Conservation (phyloP, 2,888 invertebrate species). For the Orthosia cruda region DNA sequence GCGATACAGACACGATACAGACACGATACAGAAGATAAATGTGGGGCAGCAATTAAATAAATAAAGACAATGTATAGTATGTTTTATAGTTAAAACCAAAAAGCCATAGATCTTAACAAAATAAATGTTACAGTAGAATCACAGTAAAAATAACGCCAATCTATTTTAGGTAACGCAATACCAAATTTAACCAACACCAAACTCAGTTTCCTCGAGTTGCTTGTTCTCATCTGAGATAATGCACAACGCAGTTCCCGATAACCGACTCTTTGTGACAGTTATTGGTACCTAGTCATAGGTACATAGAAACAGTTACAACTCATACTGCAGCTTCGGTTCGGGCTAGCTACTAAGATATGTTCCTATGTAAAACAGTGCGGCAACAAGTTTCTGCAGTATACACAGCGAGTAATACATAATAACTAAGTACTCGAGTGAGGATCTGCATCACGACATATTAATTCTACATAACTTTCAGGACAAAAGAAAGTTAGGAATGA, state of each 20-base stretch:
- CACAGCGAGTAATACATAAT: slow-evolving; percentile 8
- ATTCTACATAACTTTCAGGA: slow-evolving; percentile 8
- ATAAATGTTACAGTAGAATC: not conserved
- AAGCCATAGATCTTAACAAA: not conserved
- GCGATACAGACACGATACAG: not conserved
- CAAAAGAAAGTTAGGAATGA: not conserved
- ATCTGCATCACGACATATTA: slow-evolving; percentile 5
- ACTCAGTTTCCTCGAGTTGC: not conserved
- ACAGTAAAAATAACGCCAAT: too few species aligned
- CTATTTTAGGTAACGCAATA: not conserved
- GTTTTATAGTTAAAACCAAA: too few species aligned
- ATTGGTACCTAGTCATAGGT: slow-evolving; percentile 16
- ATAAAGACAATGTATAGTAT: not conserved
- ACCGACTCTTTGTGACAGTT: slow-evolving; percentile 40
- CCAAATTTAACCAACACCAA: not conserved
- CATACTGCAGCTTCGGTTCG: slow-evolving; percentile 24
- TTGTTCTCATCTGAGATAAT: slow-evolving; percentile 24
- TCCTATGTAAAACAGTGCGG: slow-evolving; percentile 16
- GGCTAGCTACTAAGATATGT: not conserved
- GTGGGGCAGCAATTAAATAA: not conserved
- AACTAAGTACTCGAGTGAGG: slow-evolving; percentile 9
- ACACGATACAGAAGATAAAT: not conserved
- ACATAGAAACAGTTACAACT: slow-evolving; percentile 9
- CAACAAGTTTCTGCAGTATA: slow-evolving; percentile 48
- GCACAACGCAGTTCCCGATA: slow-evolving; percentile 35